These are phyloP conservation scores for Melospiza georgiana DNA, from an alignment of 2,113 vertebrate species.

Conservation along the genomic window DNA sequence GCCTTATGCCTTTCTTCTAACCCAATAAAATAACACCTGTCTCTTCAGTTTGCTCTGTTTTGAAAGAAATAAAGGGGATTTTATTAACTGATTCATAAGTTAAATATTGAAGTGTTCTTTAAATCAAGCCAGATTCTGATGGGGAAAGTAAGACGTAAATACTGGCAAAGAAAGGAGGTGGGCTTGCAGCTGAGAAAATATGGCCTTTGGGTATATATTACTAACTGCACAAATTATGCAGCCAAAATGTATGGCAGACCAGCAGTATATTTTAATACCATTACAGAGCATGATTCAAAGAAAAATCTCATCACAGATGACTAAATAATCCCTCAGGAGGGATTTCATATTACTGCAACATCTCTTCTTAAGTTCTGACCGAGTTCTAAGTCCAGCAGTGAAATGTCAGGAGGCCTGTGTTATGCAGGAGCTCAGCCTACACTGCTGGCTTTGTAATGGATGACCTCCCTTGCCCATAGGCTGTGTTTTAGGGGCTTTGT, in stretches of 20 bases:
- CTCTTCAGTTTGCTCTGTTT: not conserved
- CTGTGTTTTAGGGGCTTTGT: not conserved
- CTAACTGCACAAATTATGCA: constrained; percentile 23
- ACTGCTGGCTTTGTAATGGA: not conserved
- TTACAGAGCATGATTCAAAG: constrained; percentile 21
- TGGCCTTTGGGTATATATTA: constrained; percentile 34
- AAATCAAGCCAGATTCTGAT: constrained; percentile 20
- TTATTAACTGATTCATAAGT: not conserved
- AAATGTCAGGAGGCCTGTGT: not conserved
- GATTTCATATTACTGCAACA: constrained; percentile 21
- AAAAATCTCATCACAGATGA: constrained; percentile 44
- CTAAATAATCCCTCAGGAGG: constrained; percentile 40
- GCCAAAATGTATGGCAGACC: constrained; percentile 18
- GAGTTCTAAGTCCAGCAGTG: not conserved
- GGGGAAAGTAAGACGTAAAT: constrained; percentile 38
- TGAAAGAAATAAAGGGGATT: not conserved
- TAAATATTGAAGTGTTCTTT: constrained; percentile 19
- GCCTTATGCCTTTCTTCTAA: not conserved
- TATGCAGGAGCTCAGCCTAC: not conserved
- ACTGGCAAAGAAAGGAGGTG: constrained; percentile 22
- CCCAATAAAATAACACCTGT: not conserved
- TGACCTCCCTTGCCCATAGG: not conserved
- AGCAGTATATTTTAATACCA: constrained; percentile 29
- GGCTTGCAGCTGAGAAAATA: constrained; percentile 40
- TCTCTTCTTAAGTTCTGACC: not conserved